phyloP scores from a whole-genome alignment of 2,113 vertebrate genomes.

The Corydoras sp. region DNA sequence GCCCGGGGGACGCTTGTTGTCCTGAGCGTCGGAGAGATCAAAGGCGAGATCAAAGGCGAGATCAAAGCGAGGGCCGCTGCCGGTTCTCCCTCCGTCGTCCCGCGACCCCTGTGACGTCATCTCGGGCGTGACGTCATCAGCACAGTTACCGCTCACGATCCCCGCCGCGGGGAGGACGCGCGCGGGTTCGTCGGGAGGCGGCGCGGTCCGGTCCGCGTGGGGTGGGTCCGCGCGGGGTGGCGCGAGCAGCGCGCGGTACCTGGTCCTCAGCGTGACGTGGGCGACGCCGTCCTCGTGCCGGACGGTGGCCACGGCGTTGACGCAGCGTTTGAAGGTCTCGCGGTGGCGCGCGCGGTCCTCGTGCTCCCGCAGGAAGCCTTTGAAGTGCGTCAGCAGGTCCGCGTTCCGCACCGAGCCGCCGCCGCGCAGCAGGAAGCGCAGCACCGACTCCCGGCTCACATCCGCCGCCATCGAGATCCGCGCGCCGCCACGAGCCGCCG shows the following conservation, averaged over 20 bases:
- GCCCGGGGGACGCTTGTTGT: neutral
- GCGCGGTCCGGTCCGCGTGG: no score
- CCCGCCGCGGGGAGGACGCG: constrained; percentile 51
- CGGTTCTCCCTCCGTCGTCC: no score
- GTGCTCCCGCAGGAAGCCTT: constrained; percentile 67
- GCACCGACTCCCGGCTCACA: constrained; percentile 78
- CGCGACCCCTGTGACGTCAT: no score
- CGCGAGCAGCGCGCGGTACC: constrained; percentile 49
- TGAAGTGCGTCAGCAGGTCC: constrained; percentile 77
- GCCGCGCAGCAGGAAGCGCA: constrained; percentile 72
- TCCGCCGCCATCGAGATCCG: constrained; percentile 72
- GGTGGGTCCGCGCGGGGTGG: no score
- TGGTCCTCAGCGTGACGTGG: constrained; percentile 72
- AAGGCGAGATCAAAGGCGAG: no score
- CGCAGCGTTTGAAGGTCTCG: constrained; percentile 82
- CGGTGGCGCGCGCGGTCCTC: constrained; percentile 67
- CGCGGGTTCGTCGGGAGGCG: no score
- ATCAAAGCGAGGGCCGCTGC: no score
- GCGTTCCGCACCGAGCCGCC: constrained; percentile 77
- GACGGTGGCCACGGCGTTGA: constrained; percentile 85
- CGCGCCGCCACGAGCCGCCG: neutral
- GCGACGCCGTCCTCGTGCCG: constrained; percentile 63
- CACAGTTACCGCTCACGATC: constrained; percentile 41
- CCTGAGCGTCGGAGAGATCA: no score
- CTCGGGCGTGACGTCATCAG: no score